Conservation (phyloP, 2,888 invertebrate genomes). For the Phyllotreta cruciferae region DNA sequence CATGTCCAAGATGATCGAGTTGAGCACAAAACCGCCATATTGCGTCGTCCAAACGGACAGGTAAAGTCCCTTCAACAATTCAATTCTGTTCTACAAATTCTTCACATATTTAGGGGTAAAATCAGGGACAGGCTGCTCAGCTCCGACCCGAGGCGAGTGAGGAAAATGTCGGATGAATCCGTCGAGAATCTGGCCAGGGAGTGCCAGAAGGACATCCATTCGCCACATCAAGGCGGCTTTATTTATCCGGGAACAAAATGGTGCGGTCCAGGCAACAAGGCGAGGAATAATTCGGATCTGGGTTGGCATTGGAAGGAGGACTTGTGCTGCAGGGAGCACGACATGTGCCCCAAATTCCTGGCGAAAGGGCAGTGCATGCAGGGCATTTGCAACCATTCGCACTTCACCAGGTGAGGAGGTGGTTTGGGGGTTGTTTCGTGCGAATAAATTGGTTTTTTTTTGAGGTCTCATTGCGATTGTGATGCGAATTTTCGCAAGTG, state of each 20-base stretch:
- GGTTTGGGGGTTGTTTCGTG: background rate
- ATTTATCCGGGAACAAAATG: conserved; percentile 77
- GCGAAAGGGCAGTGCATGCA: conserved; percentile 67
- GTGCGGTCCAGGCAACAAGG: conserved; percentile 76
- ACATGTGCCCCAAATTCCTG: conserved; percentile 71
- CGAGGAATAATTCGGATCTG: conserved; percentile 69
- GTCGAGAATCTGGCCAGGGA: conserved; percentile 66
- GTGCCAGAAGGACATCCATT: conserved; percentile 57
- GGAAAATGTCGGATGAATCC: conserved; percentile 68
- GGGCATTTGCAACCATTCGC: conserved; percentile 73
- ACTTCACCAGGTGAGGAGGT: conserved; percentile 64
- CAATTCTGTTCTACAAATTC: no score
- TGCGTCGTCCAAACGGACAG: conserved; percentile 68
- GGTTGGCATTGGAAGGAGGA: conserved; percentile 72
- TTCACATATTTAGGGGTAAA: conserved; percentile 60
- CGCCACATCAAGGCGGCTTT: conserved; percentile 61
- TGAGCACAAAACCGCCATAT: conserved; percentile 66
- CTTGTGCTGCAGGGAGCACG: conserved; percentile 76
- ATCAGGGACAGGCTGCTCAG: conserved; percentile 68
- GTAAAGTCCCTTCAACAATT: conserved; percentile 48
- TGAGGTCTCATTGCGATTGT: conserved; percentile 76
- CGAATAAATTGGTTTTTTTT: background rate
- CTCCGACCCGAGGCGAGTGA: conserved; percentile 64
- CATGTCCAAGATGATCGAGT: conserved; percentile 71
- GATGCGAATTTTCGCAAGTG: conserved; percentile 75